Conservation (phyloP, 2,797 vertebrate genomes). For the Neosilurus mollespiculum region DNA sequence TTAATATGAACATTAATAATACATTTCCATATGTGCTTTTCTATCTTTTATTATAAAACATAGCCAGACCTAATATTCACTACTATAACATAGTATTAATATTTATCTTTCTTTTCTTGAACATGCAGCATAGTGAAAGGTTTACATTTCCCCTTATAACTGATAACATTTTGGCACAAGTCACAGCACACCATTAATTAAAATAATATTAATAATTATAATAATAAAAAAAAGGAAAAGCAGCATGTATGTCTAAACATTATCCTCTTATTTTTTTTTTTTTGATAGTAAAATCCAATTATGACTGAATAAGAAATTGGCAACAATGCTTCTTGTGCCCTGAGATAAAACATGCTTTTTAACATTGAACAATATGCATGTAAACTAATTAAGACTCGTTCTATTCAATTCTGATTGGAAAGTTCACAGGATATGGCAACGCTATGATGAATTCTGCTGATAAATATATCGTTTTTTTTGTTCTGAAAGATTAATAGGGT, state of each 20-base stretch:
- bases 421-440: not conserved
- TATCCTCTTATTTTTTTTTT: slow-evolving; percentile 16
- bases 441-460: not conserved
- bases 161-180: slow-evolving; percentile 25
- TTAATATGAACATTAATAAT: too few species aligned
- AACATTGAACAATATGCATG: slow-evolving; percentile 1
- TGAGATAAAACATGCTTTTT: slow-evolving; percentile 7
- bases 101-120: not conserved
- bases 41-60: too few species aligned
- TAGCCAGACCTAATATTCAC: too few species aligned
- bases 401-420: not conserved
- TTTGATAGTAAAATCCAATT: slow-evolving; percentile 14
- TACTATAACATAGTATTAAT: too few species aligned
- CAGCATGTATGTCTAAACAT: slow-evolving; percentile 38
- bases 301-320: slow-evolving; percentile 1
- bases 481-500: not conserved
- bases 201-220: not conserved
- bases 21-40: too few species aligned
- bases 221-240: not conserved
- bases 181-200: slow-evolving; percentile 11
- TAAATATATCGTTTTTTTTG: slow-evolving; percentile 2
- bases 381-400: not conserved
- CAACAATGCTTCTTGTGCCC: not conserved
- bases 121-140: not conserved
- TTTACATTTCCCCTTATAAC: slow-evolving; percentile 18